Evolutionary conservation across 1,140 invertebrate genomes (phyloP).

Genomic region (Cylas formicarius): DNA sequence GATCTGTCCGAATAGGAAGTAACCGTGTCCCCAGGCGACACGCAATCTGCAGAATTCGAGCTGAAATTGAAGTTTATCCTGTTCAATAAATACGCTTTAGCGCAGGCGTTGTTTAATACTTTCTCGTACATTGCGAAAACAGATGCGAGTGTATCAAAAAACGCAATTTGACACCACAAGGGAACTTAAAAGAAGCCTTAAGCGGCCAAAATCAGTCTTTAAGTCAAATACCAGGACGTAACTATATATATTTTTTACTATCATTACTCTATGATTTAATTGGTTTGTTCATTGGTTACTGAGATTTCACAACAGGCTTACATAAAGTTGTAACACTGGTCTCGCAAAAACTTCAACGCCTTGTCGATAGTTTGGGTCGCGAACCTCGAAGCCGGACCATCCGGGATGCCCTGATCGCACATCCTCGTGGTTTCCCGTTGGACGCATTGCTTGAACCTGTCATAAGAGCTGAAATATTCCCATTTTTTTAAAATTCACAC

Average conservation of each 20-base stretch:
- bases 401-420: slow-evolving; percentile 45
- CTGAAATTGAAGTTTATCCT: slow-evolving; percentile 41
- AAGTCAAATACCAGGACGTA: no score
- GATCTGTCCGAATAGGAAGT: slow-evolving; percentile 21
- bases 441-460: slow-evolving; percentile 52
- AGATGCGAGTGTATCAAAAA: no score
- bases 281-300: background rate
- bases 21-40: slow-evolving; percentile 24
- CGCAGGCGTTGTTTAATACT: no score
- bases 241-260: background rate
- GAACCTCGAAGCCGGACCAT: slow-evolving; percentile 46
- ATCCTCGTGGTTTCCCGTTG: slow-evolving; percentile 46
- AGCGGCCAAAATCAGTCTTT: slow-evolving; percentile 1
- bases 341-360: slow-evolving; percentile 51
- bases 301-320: slow-evolving; percentile 34
- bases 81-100: background rate
- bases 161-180: no score
- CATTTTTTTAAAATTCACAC: no score
- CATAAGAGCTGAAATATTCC: slow-evolving; percentile 50
- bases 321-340: slow-evolving; percentile 54
- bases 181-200: no score
- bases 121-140: no score
- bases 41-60: slow-evolving; percentile 47
- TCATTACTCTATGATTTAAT: background rate
- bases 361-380: slow-evolving; percentile 51